A percentile compares a stretch with the other conserved stretches of the same genome.
Evolutionary conservation across 2,888 invertebrate species (phyloP).

Genomic region (Lagria hirta): DNA sequence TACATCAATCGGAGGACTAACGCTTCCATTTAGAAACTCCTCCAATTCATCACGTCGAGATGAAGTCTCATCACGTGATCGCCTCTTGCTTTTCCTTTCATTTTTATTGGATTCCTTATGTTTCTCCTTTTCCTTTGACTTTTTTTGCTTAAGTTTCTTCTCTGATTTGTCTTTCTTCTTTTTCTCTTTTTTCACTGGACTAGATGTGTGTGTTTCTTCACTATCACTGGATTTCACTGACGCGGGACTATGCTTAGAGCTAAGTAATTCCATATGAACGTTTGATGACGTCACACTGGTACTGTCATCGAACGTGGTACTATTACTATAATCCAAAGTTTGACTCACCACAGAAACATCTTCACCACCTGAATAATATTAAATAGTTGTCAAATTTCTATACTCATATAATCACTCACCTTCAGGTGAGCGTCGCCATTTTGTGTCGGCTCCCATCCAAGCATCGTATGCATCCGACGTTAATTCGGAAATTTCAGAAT

Average conservation of each 20-base stretch:
- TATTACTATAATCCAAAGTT: conserved; percentile 57
- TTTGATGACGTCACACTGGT: conserved; percentile 60
- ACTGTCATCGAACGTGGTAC: conserved; percentile 57
- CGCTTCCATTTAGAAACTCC: conserved; percentile 62
- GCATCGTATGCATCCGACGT: conserved; percentile 58
- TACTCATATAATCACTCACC: conserved; percentile 52
- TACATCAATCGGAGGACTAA: conserved; percentile 58
- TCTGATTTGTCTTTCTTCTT: conserved; percentile 47
- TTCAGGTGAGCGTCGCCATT: conserved; percentile 74
- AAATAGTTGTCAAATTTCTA: not conserved
- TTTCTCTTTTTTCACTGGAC: conserved; percentile 47
- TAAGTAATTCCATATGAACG: conserved; percentile 58
- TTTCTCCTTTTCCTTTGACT: conserved; percentile 60
- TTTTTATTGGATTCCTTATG: conserved; percentile 48
- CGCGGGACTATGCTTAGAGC: conserved; percentile 59
- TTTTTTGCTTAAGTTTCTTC: conserved; percentile 55
- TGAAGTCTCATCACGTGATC: conserved; percentile 52
- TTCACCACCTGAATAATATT: conserved; percentile 52
- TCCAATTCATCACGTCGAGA: conserved; percentile 60
- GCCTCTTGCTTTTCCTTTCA: conserved; percentile 54
- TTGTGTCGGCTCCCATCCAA: conserved; percentile 69
- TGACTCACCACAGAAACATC: conserved; percentile 54
- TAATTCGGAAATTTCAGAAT: conserved; percentile 54
- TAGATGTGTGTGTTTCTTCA: conserved; percentile 46
- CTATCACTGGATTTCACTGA: conserved; percentile 59